These are phyloP conservation scores for Plectropomus leopardus DNA, from an alignment of 2,113 vertebrate species.

Conservation along the genomic window DNA sequence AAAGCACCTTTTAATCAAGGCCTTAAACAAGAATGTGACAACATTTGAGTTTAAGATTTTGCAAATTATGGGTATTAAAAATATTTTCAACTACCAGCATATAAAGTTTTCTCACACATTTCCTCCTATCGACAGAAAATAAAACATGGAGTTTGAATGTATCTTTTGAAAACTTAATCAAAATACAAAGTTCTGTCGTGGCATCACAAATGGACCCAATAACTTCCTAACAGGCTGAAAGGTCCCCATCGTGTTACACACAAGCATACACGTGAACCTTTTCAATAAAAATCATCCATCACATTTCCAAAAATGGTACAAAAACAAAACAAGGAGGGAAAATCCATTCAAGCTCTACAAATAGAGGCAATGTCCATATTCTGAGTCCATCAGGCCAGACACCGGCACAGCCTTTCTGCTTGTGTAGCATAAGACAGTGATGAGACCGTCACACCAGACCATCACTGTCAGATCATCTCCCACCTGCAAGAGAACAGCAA, in stretches of 20 bases:
- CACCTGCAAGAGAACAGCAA: slow-evolving; percentile 50
- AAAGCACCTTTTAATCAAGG: slow-evolving; percentile 72
- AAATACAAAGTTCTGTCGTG: not conserved
- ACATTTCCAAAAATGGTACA: slow-evolving; percentile 37
- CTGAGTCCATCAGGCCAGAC: slow-evolving; percentile 15
- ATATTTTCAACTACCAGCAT: slow-evolving; percentile 28
- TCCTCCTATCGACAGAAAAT: not conserved
- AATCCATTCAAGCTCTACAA: slow-evolving; percentile 40
- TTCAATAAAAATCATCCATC: slow-evolving; percentile 60
- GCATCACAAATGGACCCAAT: not conserved
- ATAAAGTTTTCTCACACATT: not conserved
- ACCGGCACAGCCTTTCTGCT: slow-evolving; percentile 9
- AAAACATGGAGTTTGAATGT: not conserved
- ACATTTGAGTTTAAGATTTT: slow-evolving; percentile 24
- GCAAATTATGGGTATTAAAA: slow-evolving; percentile 52
- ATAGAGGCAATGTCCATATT: slow-evolving; percentile 45
- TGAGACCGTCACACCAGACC: not conserved
- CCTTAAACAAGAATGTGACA: slow-evolving; percentile 38
- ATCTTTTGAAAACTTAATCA: slow-evolving; percentile 2
- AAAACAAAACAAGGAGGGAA: slow-evolving; percentile 36
- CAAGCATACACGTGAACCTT: slow-evolving; percentile 16
- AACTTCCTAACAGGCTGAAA: not conserved
- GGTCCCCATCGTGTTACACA: not conserved
- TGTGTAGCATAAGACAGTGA: not conserved
- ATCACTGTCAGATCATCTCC: slow-evolving; percentile 49